Evolutionary conservation across 2,113 vertebrate species (phyloP).

Genomic region (Corydoras maculifer): DNA sequence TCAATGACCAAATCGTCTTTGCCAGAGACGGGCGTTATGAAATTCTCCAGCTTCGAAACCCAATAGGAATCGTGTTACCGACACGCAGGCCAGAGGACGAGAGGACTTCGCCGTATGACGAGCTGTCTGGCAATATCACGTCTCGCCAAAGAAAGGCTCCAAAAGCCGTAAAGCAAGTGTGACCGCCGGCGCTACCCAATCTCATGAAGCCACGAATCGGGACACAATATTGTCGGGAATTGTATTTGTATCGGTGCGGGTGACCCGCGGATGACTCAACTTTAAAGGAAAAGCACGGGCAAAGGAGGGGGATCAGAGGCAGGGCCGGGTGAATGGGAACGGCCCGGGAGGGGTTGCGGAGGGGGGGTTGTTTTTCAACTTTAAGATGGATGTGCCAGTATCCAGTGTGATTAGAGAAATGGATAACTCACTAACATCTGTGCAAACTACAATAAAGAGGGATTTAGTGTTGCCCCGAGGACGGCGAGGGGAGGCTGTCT

Average conservation of each 20-base stretch:
- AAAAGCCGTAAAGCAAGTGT: conserved; percentile 71
- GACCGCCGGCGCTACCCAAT: conserved; percentile 73
- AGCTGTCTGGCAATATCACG: conserved; percentile 46
- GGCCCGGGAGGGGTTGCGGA: conserved; percentile 28
- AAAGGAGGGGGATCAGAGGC: conserved; percentile 49
- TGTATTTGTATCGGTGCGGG: conserved; percentile 89
- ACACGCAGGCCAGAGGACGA: conserved; percentile 49
- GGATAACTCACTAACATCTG: conserved; percentile 99
- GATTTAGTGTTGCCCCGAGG: conserved; percentile 96
- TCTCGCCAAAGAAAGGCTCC: conserved; percentile 55
- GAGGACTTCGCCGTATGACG: conserved; percentile 45
- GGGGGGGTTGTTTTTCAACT: conserved; percentile 76
- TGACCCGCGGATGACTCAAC: conserved; percentile 80
- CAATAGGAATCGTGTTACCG: conserved; percentile 52
- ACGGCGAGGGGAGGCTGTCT: conserved; percentile 92
- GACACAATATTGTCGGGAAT: conserved; percentile 87
- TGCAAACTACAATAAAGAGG: conserved; percentile 97
- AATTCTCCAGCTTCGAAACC: conserved; percentile 43
- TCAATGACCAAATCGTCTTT: conserved; percentile 51
- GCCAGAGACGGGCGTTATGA: conserved; percentile 39
- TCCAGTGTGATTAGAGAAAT: conserved; percentile 90
- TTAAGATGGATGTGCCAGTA: conserved; percentile 86
- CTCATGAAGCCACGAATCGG: conserved; percentile 75
- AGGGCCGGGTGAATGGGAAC: conserved; percentile 33
- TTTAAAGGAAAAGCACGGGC: conserved; percentile 54